These are phyloP conservation scores for Rhincodon typus DNA, from an alignment of 2,797 vertebrate genomes.

Conservation along the genomic window DNA sequence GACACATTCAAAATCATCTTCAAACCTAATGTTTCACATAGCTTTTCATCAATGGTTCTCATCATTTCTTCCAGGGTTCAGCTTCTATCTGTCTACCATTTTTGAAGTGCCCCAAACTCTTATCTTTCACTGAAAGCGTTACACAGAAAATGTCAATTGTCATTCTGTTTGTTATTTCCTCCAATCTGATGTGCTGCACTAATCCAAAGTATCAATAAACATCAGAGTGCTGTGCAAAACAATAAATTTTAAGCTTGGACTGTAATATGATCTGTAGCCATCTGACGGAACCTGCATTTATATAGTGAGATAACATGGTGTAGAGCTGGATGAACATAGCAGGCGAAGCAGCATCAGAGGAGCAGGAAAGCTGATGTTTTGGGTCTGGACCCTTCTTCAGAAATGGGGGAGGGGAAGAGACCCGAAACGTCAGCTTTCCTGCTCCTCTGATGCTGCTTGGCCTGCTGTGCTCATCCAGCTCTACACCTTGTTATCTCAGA, in stretches of 20 bases:
- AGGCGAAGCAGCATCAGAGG: no score
- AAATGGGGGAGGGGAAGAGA: no score
- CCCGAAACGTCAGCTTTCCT: no score
- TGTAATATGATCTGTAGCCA: not conserved
- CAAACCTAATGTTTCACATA: not conserved
- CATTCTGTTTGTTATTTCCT: not conserved
- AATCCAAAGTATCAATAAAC: not conserved
- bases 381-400: no score
- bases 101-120: not conserved
- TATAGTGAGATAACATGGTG: not conserved
- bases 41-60: not conserved
- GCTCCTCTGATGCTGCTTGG: no score
- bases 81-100: not conserved
- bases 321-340: no score
- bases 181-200: not conserved
- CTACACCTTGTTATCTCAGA: no score
- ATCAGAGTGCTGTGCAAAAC: not conserved
- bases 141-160: not conserved
- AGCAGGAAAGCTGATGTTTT: no score
- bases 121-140: not conserved
- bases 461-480: no score
- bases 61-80: not conserved
- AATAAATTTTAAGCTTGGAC: not conserved
- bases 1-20: not conserved
- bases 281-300: not conserved